These are phyloP conservation scores for Paelopatides confundens DNA, from an alignment of 53 echinoderm and acorn worm species.

Conservation along the genomic window DNA sequence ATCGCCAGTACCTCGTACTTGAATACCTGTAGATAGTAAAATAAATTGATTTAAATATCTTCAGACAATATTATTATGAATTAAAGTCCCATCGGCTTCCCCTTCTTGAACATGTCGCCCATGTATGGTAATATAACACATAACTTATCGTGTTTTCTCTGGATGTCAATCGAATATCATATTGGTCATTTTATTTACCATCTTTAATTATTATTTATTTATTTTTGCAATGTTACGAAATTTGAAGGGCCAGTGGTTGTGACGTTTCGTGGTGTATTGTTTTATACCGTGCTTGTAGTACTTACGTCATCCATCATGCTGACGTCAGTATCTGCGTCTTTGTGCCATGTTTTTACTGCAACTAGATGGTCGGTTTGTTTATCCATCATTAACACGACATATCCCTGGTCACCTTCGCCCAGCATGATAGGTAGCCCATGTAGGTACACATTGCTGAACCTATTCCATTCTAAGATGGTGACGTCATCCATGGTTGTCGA, in stretches of 20 bases:
- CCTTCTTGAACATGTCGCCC: too few relatives aligned
- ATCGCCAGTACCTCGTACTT: neutral
- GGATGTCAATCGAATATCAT: too few relatives aligned
- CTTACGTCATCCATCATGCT: constrained; percentile 32
- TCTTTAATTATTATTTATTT: too few relatives aligned
- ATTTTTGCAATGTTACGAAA: too few relatives aligned
- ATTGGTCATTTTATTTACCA: too few relatives aligned
- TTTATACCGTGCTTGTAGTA: neutral
- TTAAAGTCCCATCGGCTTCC: too few relatives aligned
- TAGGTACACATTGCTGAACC: constrained; percentile 4
- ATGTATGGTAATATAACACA: too few relatives aligned
- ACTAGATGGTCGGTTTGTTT: neutral
- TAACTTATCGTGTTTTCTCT: too few relatives aligned
- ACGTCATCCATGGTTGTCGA: constrained; percentile 24
- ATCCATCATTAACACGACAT: constrained; percentile 13
- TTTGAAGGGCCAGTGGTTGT: too few relatives aligned
- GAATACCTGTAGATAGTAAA: constrained; percentile 16
- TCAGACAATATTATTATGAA: too few relatives aligned
- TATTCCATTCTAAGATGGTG: constrained; percentile 14
- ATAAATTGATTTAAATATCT: too few relatives aligned
- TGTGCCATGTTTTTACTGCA: constrained; percentile 38
- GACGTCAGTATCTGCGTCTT: constrained; percentile 1
- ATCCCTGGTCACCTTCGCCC: constrained; percentile 20
- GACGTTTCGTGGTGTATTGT: too few relatives aligned
- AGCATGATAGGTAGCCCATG: constrained; percentile 15